Percentiles rank a stretch among this genome's conserved stretches.
These are phyloP conservation scores for Anorthoa munda DNA, from an alignment of 2,888 invertebrate genomes.

Conservation along the genomic window DNA sequence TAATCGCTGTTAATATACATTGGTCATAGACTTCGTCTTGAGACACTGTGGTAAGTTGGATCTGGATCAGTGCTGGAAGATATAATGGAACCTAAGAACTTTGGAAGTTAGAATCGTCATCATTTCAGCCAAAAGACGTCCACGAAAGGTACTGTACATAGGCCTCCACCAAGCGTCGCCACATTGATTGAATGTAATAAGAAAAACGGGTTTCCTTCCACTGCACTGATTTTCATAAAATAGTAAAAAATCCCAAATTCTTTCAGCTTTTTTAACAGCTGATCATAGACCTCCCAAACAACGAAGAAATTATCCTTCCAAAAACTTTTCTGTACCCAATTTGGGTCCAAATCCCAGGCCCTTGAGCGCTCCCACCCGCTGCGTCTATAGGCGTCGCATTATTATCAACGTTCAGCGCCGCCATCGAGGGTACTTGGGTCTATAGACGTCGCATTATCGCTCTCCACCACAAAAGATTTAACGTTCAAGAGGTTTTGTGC, in stretches of 20 bases:
- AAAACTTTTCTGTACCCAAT: neutral
- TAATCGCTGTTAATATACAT: too few relatives aligned
- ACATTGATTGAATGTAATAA: too few relatives aligned
- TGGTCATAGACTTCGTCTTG: too few relatives aligned
- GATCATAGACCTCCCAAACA: neutral
- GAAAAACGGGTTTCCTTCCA: too few relatives aligned
- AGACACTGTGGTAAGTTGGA: too few relatives aligned
- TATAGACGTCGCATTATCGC: conserved; percentile 44
- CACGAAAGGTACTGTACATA: too few relatives aligned
- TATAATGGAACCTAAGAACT: too few relatives aligned
- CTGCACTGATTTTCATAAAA: too few relatives aligned
- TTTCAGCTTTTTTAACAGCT: neutral
- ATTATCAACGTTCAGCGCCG: conserved; percentile 24
- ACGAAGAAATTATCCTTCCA: neutral
- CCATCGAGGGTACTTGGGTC: conserved; percentile 34
- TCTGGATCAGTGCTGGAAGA: too few relatives aligned
- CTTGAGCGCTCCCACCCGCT: neutral
- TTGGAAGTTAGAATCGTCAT: too few relatives aligned
- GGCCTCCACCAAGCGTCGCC: too few relatives aligned
- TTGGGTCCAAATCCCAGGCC: neutral
- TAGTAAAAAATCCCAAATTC: neutral
- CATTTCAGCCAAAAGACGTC: too few relatives aligned
- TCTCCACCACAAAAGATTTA: conserved; percentile 50
- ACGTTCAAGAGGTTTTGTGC: conserved; percentile 18
- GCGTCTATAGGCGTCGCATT: conserved; percentile 26